A percentile compares a stretch with the other conserved stretches of the same genome.
phyloP scores from a whole-genome alignment of 2,888 invertebrate genomes.

The Lasioglossum villosulum region DNA sequence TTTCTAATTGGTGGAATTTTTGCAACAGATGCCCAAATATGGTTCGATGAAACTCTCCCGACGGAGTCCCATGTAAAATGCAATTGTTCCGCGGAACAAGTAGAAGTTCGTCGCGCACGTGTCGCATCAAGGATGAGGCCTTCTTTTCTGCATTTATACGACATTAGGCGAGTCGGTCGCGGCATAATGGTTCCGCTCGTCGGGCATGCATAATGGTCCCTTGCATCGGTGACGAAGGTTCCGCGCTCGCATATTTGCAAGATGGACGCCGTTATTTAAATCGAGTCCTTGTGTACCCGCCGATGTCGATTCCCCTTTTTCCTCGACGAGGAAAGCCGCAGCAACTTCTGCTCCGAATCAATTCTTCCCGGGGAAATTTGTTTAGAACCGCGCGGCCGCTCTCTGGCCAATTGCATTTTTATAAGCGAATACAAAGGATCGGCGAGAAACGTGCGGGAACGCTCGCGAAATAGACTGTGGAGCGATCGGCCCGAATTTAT shows the following conservation, averaged over 20 bases:
- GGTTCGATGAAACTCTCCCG: background rate
- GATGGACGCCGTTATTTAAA: conserved; percentile 70
- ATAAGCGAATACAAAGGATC: conserved; percentile 5
- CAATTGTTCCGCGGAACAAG: conserved; percentile 26
- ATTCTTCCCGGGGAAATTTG: conserved; percentile 12
- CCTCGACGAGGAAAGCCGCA: background rate
- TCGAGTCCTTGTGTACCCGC: conserved; percentile 30
- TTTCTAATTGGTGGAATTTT: background rate
- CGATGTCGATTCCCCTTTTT: conserved; percentile 7
- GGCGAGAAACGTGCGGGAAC: background rate
- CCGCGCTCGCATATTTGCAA: conserved; percentile 6
- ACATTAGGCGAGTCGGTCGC: conserved; percentile 55
- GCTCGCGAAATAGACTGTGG: background rate
- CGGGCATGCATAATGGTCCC: conserved; percentile 69
- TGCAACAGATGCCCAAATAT: background rate
- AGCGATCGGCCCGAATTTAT: background rate
- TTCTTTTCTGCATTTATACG: conserved; percentile 56
- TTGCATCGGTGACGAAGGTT: conserved; percentile 59
- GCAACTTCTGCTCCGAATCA: background rate
- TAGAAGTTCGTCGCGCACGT: conserved; percentile 53
- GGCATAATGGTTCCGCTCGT: conserved; percentile 63
- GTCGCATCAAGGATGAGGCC: conserved; percentile 55
- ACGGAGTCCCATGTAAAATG: conserved; percentile 18
- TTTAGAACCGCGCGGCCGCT: conserved; percentile 5
- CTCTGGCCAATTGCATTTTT: conserved; percentile 22